Evolutionary conservation across 2,113 vertebrate genomes (phyloP).

Genomic region (Atlantisia rogersi): DNA sequence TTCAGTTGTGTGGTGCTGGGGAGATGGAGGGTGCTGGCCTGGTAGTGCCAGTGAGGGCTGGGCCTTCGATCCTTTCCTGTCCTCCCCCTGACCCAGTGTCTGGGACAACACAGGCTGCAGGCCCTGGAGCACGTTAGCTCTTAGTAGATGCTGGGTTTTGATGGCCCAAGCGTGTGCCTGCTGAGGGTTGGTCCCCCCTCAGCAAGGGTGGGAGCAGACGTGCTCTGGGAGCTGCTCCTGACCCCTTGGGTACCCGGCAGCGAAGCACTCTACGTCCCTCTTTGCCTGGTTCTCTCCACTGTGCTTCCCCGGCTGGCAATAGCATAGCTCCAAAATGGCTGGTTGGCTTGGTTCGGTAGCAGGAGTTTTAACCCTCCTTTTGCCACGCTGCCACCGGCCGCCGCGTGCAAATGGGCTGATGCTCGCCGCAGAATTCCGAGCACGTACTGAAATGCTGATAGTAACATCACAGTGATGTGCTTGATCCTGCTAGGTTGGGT

Average conservation of each 20-base stretch:
- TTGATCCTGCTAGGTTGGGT: background rate
- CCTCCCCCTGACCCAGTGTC: accelerated
- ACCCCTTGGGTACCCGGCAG: accelerated
- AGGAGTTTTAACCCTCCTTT: background rate
- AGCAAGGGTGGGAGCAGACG: background rate
- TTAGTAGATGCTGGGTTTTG: background rate
- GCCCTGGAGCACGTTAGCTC: conserved; percentile 21
- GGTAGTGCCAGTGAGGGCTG: background rate
- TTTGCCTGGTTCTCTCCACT: accelerated
- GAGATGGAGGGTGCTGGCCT: background rate
- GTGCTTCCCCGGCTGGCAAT: background rate
- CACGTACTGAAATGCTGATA: background rate
- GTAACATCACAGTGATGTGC: background rate
- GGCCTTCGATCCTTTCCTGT: accelerated
- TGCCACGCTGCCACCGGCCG: accelerated
- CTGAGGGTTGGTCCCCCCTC: accelerated
- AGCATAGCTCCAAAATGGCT: background rate
- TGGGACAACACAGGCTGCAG: background rate
- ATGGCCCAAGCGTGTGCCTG: background rate
- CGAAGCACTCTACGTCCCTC: accelerated
- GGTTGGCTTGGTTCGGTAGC: background rate
- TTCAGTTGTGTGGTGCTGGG: background rate
- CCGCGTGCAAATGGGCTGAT: background rate
- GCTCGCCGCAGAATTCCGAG: accelerated
- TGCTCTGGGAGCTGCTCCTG: background rate